A percentile compares a stretch with the other conserved stretches of the same genome.
These are phyloP conservation scores for Drosophila neonasuta DNA, from an alignment of 2,888 invertebrate genomes.

Conservation along the genomic window DNA sequence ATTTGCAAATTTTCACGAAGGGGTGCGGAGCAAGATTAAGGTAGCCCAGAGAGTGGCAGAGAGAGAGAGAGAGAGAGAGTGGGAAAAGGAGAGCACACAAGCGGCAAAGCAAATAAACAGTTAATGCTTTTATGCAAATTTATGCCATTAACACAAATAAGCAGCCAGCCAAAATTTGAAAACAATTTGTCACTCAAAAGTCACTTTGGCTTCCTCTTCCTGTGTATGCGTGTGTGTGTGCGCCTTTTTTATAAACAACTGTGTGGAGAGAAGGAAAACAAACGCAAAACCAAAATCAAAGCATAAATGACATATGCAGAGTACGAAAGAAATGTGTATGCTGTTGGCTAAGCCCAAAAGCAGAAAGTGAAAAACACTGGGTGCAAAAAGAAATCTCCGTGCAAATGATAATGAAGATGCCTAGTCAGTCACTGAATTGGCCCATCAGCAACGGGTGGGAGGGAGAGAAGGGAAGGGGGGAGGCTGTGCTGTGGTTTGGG, in stretches of 20 bases:
- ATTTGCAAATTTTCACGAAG: slow-evolving; percentile 71
- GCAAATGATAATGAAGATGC: slow-evolving; percentile 71
- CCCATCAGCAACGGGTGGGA: neutral
- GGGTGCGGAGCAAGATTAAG: slow-evolving; percentile 49
- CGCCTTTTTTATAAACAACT: slow-evolving; percentile 26
- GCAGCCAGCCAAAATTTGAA: slow-evolving; percentile 74
- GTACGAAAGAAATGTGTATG: slow-evolving; percentile 19
- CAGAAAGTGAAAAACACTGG: slow-evolving; percentile 13
- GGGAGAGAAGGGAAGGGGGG: too few relatives aligned
- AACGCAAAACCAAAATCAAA: slow-evolving; percentile 62
- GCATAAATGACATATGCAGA: slow-evolving; percentile 70
- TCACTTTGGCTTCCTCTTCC: slow-evolving; percentile 63
- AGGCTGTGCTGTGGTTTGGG: slow-evolving; percentile 15
- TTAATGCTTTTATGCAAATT: slow-evolving; percentile 79
- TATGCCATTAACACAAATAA: slow-evolving; percentile 79
- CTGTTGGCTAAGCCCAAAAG: slow-evolving; percentile 30
- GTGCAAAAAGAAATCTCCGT: slow-evolving; percentile 16
- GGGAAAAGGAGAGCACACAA: slow-evolving; percentile 35
- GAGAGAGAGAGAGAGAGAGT: neutral
- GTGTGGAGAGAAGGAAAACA: slow-evolving; percentile 38
- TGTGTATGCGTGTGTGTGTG: slow-evolving; percentile 16
- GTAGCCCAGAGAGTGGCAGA: slow-evolving; percentile 21
- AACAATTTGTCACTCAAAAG: slow-evolving; percentile 79
- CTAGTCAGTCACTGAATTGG: slow-evolving; percentile 62
- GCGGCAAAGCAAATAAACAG: slow-evolving; percentile 77